A percentile compares a stretch with the other conserved stretches of the same genome.
Evolutionary conservation across 2,888 invertebrate genomes (phyloP).

Genomic region (Parascotia fuliginaria): DNA sequence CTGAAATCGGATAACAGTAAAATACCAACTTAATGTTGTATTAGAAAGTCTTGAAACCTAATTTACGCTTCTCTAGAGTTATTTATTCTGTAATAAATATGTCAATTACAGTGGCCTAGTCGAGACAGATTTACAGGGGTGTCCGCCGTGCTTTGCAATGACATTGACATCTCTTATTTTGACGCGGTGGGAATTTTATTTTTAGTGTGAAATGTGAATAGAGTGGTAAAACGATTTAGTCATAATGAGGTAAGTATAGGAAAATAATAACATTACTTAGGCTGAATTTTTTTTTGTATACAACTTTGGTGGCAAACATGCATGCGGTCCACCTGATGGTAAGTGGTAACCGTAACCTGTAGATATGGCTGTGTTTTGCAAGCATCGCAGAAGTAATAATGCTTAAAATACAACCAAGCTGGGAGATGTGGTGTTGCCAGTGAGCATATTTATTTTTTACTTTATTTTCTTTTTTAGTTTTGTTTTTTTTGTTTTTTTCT

Average conservation of each 20-base stretch:
- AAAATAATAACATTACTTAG: neutral
- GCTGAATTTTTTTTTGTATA: no score
- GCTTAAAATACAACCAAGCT: no score
- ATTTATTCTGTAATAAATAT: slow-evolving; percentile 72
- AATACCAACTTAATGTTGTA: slow-evolving; percentile 52
- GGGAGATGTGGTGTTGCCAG: no score
- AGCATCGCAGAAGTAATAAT: no score
- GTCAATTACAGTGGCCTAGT: slow-evolving; percentile 66
- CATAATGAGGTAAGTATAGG: neutral
- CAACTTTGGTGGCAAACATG: no score
- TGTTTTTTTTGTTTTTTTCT: no score
- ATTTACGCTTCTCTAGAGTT: slow-evolving; percentile 63
- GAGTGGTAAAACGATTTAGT: slow-evolving; percentile 15
- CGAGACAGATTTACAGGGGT: slow-evolving; percentile 59
- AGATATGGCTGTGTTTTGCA: no score
- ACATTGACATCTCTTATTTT: slow-evolving; percentile 17
- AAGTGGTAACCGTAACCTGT: no score
- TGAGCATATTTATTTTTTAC: no score
- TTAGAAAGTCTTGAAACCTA: slow-evolving; percentile 63
- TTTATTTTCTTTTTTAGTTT: no score
- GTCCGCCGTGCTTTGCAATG: slow-evolving; percentile 38
- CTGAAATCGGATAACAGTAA: slow-evolving; percentile 51
- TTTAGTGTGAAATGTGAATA: slow-evolving; percentile 20
- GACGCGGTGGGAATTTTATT: slow-evolving; percentile 21
- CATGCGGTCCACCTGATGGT: no score